Evolutionary conservation across 2,113 vertebrate genomes (phyloP), one percentile per base, ranked within the genome.

Genomic region (Centropristis striata): DNA sequence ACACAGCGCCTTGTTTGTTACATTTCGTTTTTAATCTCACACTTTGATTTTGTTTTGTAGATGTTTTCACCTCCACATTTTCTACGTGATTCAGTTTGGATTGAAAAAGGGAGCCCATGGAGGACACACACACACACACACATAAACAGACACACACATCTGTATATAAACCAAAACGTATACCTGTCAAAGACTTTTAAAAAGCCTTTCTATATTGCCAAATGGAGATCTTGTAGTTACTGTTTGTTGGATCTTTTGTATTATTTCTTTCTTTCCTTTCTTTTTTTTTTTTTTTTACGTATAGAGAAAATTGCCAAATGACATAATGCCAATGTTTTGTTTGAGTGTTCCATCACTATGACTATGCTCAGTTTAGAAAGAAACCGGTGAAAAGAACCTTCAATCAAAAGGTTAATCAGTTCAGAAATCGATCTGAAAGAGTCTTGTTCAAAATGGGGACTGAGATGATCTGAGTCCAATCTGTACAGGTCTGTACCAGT

Each of bases 181-280:
- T 53, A 82, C 64, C 79, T 71, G 55, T 83, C 75, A 90, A 78
- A 83, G 81, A 88, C 75, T 82, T 39, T 75, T 25, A 70, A 74
- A 89, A 86, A 88, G 89, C 78, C 88, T 89, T 92, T 92, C 88
- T 91, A 83, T 89, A 81, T 94, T 94, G 92, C 90, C 89, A 92
- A 92, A 93, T 90, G 85, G 90, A 93, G 89, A 91, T 90, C 84
- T 82, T 86, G 46, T 89, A 86, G 86, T 86, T 84, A 85, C 84
- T 87, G 78, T 73, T 75, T 70, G 75, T 79, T 55, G 74, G 83
- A 82, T 53, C 32, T 84, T 93, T 81, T 92, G 51, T 90, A 87
- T 91, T 64, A 69, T 86, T 79, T 65, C 44, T 80, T 85, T 86
- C 61, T 25, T 51, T 84, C 60, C 27, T 70, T 74, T 86, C 27